phyloP scores from a whole-genome alignment of 2,113 vertebrate species.

The Donacobius atricapilla region DNA sequence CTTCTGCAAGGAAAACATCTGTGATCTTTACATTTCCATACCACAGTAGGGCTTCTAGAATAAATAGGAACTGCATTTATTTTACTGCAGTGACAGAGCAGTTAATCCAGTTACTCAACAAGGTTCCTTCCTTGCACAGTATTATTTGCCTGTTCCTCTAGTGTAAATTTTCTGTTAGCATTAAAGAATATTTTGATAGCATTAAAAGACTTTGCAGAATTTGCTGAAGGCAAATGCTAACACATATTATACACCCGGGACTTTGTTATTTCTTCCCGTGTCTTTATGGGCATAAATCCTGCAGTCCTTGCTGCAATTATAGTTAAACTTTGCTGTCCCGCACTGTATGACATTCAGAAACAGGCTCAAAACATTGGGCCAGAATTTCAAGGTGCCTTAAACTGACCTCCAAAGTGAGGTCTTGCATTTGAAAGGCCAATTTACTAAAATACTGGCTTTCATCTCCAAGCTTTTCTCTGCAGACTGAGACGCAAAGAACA shows the following conservation, averaged over 20 bases:
- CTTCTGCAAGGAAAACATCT: background rate
- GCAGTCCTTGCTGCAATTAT: background rate
- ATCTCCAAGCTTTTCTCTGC: background rate
- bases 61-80: background rate
- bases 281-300: background rate
- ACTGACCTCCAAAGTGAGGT: background rate
- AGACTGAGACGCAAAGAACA: background rate
- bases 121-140: background rate
- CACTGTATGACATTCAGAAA: background rate
- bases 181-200: background rate
- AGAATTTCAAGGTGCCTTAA: background rate
- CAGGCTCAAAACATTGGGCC: background rate
- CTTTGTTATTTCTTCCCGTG: background rate
- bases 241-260: accelerated
- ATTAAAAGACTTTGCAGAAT: background rate
- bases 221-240: background rate
- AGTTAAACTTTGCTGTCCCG: background rate
- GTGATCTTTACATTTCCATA: background rate
- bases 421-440: background rate
- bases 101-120: background rate
- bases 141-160: background rate
- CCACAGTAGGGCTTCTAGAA: background rate
- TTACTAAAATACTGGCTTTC: background rate
- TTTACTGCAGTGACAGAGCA: background rate
- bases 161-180: slow-evolving; percentile 9